A percentile compares a stretch with the other conserved stretches of the same genome.
Conservation (phyloP, 2,113 vertebrate species). For the Eclectus roratus region DNA sequence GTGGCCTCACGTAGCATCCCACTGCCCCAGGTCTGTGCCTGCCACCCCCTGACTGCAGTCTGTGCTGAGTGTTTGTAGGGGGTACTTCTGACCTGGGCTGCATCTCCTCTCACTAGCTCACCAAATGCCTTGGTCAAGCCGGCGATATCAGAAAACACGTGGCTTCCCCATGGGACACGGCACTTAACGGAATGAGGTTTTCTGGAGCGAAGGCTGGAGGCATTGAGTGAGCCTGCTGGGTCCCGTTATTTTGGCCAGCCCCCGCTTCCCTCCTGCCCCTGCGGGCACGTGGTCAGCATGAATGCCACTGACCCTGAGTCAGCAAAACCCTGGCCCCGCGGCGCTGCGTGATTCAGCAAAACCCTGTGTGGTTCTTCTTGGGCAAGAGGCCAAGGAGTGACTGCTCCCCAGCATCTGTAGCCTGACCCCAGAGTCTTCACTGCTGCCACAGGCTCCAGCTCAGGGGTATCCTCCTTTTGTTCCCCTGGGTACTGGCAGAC, state of each 20-base stretch:
- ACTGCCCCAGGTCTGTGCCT: background rate
- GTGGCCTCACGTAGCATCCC: background rate
- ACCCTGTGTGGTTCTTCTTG: rapidly evolving
- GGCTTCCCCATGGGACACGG: rapidly evolving
- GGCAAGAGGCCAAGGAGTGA: background rate
- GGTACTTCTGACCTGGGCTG: background rate
- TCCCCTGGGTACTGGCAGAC: background rate
- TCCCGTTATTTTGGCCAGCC: slow-evolving; percentile 1
- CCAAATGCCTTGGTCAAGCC: background rate
- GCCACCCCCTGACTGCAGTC: rapidly evolving
- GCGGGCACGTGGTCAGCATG: background rate
- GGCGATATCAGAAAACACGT: background rate
- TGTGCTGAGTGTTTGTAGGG: rapidly evolving
- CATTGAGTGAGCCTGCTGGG: background rate
- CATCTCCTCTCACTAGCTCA: rapidly evolving
- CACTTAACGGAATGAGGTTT: background rate
- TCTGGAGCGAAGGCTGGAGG: rapidly evolving
- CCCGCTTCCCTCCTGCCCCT: background rate
- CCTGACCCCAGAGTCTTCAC: background rate
- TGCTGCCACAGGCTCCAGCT: background rate
- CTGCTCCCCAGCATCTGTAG: background rate
- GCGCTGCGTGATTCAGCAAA: background rate
- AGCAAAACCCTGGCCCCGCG: background rate
- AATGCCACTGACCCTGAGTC: slow-evolving; percentile 28
- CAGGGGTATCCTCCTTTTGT: rapidly evolving